Evolutionary conservation across 1,140 invertebrate species (phyloP), one percentile per base, ranked within the genome.

Genomic region (Zaprionus tsacasi): DNA sequence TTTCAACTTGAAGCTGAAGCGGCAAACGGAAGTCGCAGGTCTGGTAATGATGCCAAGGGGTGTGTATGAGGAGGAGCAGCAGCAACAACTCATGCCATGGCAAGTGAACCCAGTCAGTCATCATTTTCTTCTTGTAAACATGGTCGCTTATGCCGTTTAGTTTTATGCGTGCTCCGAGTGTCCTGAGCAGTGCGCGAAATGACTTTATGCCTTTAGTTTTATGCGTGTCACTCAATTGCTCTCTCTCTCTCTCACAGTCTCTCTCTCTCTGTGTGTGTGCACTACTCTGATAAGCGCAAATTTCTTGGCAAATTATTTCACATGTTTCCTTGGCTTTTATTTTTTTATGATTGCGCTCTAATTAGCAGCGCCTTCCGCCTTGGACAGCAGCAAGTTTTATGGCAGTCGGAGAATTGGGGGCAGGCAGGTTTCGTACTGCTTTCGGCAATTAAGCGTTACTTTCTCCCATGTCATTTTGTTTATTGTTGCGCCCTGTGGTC

Each of bases 1-100:
- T 82, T 79, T 76, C 76, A 82, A 82, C 76, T 79, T 81, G 64
- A 78, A 82, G 61, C 60, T 43, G 61, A 74, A 74, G 70, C 73
- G 25, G 15, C 57, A 70, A 81, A 69, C 79, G 80, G 75, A 76
- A 63, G 81, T 30, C 21, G 60, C 55, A 50, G 45, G 45, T 57
- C 40, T 61, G 75, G 50, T 60, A 71, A 58, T 60, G 48, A 79
- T 66, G 58, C 76, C 64, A 64, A 38, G 27, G 13, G 27, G 55
- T 17, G 30, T 30, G 52, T 1, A 54, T 25, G 43, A 21, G 15
- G 8, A 11, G 17, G 8, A 21, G 6, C 52, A 30, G 12, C 40
- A 43, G 15, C 6, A 35, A 45, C 40, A 45, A 45, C 40, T 45
- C 40, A 45, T 15, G n/a, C 6, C 27, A 48, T 15, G 12, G 3